Evolutionary conservation across 2,888 invertebrate species (phyloP).

Genomic region (Xylota segnis): DNA sequence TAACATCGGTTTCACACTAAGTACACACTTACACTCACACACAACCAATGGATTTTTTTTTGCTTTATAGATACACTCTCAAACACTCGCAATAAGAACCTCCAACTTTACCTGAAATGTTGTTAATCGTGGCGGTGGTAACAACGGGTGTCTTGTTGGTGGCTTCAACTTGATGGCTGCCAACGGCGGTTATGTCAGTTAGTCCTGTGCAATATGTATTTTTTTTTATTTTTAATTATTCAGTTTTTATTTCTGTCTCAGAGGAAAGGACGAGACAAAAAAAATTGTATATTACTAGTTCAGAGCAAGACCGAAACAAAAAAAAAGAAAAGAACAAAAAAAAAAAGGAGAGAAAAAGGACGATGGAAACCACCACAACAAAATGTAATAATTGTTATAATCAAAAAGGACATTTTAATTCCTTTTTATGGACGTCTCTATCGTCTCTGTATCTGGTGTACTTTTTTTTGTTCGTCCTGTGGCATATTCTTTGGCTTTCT

Average conservation of each 20-base stretch:
- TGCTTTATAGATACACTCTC: background rate
- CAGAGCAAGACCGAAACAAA: background rate
- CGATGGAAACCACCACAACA: slow-evolving; percentile 38
- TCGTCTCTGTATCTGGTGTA: slow-evolving; percentile 11
- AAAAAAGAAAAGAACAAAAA: slow-evolving; percentile 9
- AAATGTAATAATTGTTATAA: slow-evolving; percentile 70
- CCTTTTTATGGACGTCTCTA: slow-evolving; percentile 33
- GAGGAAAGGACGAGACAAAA: slow-evolving; percentile 21
- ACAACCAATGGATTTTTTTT: background rate
- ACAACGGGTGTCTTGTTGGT: slow-evolving; percentile 75
- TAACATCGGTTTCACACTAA: slow-evolving; percentile 15
- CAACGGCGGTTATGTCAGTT: slow-evolving; percentile 76
- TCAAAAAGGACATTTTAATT: slow-evolving; percentile 73
- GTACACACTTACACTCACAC: slow-evolving; percentile 20
- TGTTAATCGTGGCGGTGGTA: slow-evolving; percentile 76
- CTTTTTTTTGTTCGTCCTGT: slow-evolving; percentile 17
- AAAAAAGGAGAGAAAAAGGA: slow-evolving; percentile 13
- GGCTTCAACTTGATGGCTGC: slow-evolving; percentile 74
- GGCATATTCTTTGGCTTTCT: slow-evolving; percentile 28
- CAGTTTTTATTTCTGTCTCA: slow-evolving; percentile 41
- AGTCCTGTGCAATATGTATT: slow-evolving; percentile 73
- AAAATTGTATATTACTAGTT: slow-evolving; percentile 27
- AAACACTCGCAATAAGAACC: slow-evolving; percentile 21
- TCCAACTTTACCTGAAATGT: slow-evolving; percentile 74
- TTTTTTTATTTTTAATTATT: slow-evolving; percentile 49